phyloP scores from a whole-genome alignment of 1,140 invertebrate species.

The Magallana angulata region DNA sequence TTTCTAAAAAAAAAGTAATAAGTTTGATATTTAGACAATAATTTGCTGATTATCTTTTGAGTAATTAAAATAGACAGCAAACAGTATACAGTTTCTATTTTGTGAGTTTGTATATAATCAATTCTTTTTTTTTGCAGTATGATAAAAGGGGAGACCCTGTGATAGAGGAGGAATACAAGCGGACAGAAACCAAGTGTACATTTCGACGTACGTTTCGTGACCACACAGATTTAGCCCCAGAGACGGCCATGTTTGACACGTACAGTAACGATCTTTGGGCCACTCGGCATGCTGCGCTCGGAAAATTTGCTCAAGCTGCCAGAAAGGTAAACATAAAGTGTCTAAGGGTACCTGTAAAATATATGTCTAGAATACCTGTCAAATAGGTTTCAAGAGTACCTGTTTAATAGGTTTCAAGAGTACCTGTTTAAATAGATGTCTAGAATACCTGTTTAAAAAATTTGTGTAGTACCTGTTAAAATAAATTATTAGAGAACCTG shows the following conservation, averaged over 20 bases:
- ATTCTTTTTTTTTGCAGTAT: constrained; percentile 65
- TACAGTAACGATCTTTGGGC: constrained; percentile 78
- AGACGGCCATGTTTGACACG: constrained; percentile 74
- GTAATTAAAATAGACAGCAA: no score
- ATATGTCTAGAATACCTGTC: no score
- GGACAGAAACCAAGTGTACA: constrained; percentile 60
- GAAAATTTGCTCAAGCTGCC: constrained; percentile 76
- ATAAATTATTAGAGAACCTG: no score
- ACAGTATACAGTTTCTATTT: neutral
- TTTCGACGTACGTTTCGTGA: constrained; percentile 70
- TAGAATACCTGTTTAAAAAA: no score
- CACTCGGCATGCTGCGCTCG: constrained; percentile 67
- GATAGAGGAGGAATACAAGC: constrained; percentile 67
- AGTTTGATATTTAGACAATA: no score
- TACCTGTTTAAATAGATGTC: no score
- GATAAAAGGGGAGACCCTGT: constrained; percentile 70
- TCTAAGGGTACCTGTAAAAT: no score
- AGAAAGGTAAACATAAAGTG: constrained; percentile 67
- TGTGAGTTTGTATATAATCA: neutral
- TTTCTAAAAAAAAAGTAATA: no score
- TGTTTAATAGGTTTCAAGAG: no score
- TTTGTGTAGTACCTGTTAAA: no score
- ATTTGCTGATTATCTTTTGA: no score
- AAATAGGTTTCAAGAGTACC: no score
- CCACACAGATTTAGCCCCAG: constrained; percentile 59